Evolutionary conservation across 2,888 invertebrate species (phyloP), one percentile per base, ranked within the genome.

Genomic region (Cephus rjabovi): DNA sequence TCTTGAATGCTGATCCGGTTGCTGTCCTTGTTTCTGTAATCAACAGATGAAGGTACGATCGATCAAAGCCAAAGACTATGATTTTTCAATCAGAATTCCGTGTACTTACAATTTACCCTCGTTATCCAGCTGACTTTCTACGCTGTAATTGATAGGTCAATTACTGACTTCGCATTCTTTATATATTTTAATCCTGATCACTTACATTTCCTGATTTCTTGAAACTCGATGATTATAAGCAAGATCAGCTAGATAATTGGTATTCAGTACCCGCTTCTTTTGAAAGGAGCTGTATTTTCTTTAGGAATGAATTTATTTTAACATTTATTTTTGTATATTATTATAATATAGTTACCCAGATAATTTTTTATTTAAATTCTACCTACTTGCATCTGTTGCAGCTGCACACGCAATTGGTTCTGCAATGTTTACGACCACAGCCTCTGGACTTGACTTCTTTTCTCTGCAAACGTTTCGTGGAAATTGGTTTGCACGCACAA

Each of bases 351-450:
- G 15, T 15, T 71, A 23, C 3, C 12, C 35, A 35, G 23, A 11
- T 3, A 71, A 34, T 3, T 6, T 77, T 40, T 71, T 34, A 30
- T 40, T 40, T 40, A 34, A 34, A 76, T 2, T 9, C n/a, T 35
- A 81, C 85, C 79, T 76, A 83, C 86, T 78, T 78, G 82, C 84
- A 85, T 73, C 80, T 81, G n/a, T 56, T 75, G 76, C 85, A 84
- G 33, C 34, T 76, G 75, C 86, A 84, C 79, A 71, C 83, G 69
- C 80, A 83, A 11, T 56, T 23, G 56, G 23, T 56, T 56, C 9
- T 23, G 34, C 33, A 69, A 31, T 3, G 11, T 30, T 35, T 74
- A 23, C 74, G 56, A 56, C 56, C 56, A 23, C 56, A 23, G 56
- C 9, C 56, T 9, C 6, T 56, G 15, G 56, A 23, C 56, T 56